These are phyloP conservation scores for Amphibalanus amphitrite DNA, from an alignment of 1,140 invertebrate genomes.

Conservation along the genomic window DNA sequence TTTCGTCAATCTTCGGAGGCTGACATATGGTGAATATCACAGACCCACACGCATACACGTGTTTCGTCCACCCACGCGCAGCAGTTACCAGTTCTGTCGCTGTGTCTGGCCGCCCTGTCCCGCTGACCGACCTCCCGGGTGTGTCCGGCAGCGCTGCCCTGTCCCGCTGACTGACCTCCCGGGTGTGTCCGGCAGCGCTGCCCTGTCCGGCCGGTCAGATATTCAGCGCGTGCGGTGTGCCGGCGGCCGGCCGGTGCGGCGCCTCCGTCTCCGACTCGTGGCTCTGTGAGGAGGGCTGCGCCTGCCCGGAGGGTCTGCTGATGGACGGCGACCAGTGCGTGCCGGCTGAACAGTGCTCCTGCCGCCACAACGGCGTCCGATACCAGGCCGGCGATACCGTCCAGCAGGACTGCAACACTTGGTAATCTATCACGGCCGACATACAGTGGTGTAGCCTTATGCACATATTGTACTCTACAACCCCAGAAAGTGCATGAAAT, in stretches of 20 bases:
- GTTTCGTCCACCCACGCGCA: too few relatives aligned
- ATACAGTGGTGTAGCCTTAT: too few relatives aligned
- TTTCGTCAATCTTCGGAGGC: too few relatives aligned
- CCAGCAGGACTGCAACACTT: slow-evolving; percentile 67
- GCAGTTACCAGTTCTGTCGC: too few relatives aligned
- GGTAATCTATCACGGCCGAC: too few relatives aligned
- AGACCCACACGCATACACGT: too few relatives aligned
- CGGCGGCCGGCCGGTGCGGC: slow-evolving; percentile 35
- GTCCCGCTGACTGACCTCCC: slow-evolving; percentile 34
- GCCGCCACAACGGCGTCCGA: slow-evolving; percentile 49
- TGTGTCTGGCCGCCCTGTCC: too few relatives aligned
- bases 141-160: slow-evolving; percentile 42
- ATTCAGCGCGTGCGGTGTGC: slow-evolving; percentile 47
- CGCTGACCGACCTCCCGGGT: too few relatives aligned
- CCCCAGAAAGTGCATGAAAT: too few relatives aligned
- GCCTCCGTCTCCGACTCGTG: slow-evolving; percentile 23
- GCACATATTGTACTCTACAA: too few relatives aligned
- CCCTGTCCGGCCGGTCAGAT: slow-evolving; percentile 44
- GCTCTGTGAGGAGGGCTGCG: slow-evolving; percentile 71
- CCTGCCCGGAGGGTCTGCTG: slow-evolving; percentile 56
- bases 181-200: slow-evolving; percentile 37
- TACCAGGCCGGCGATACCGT: slow-evolving; percentile 51
- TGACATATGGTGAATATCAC: too few relatives aligned
- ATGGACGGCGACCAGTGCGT: slow-evolving; percentile 53
- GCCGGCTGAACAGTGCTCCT: slow-evolving; percentile 52